A percentile compares a stretch with the other conserved stretches of the same genome.
Conservation (phyloP, 1,140 invertebrate genomes). For the Dreissena polymorpha region DNA sequence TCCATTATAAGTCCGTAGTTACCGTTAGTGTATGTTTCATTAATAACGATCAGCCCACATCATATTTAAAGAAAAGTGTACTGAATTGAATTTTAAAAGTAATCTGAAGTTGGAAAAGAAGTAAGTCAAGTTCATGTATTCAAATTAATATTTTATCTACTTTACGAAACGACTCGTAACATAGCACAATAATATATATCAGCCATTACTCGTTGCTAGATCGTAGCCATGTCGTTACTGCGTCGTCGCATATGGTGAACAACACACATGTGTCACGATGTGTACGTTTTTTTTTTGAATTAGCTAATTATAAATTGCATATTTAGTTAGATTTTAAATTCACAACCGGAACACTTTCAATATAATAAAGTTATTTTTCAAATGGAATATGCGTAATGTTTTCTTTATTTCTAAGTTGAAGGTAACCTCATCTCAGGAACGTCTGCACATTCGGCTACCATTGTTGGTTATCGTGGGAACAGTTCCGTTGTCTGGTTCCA, state of each 20-base stretch:
- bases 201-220: too few relatives aligned
- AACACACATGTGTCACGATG: background rate
- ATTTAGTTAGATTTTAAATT: background rate
- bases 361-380: background rate
- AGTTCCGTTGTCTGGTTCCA: constrained; percentile 10
- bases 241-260: background rate
- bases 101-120: too few relatives aligned
- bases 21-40: too few relatives aligned
- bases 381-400: background rate
- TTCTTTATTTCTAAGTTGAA: constrained; percentile 8
- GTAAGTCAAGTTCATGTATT: too few relatives aligned
- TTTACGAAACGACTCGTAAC: too few relatives aligned
- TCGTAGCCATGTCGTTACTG: too few relatives aligned
- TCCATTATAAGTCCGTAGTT: too few relatives aligned
- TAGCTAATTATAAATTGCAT: background rate
- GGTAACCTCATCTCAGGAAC: constrained; percentile 9
- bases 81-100: too few relatives aligned
- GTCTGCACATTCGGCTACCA: constrained; percentile 21
- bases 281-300: background rate
- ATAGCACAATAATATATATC: too few relatives aligned
- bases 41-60: too few relatives aligned
- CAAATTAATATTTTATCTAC: too few relatives aligned
- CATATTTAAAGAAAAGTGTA: too few relatives aligned
- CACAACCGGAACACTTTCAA: background rate
- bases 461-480: constrained; percentile 37